A percentile compares a stretch with the other conserved stretches of the same genome.
phyloP scores from a whole-genome alignment of 2,888 invertebrate species.

The Drosophila dives region DNA sequence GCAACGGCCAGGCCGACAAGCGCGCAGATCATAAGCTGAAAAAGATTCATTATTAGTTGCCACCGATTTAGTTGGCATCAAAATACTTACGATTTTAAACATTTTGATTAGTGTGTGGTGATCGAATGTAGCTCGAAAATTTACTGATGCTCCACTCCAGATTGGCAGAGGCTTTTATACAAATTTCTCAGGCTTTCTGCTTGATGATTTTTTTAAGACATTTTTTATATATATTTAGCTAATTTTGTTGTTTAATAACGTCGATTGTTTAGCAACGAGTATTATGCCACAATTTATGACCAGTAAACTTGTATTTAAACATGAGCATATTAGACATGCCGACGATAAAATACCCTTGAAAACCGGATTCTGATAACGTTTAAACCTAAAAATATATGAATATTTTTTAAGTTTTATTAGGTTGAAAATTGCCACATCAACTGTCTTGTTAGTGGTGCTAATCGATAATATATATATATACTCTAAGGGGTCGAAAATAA shows the following conservation, averaged over 20 bases:
- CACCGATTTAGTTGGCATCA: background rate
- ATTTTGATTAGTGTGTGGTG: slow-evolving; percentile 1
- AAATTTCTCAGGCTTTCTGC: background rate
- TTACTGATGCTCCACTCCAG: slow-evolving; percentile 1
- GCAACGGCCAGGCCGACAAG: background rate
- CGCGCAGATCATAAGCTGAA: slow-evolving; percentile 3
- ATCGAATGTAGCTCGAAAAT: background rate
- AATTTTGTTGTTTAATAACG: background rate
- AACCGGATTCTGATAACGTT: background rate
- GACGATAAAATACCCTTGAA: background rate
- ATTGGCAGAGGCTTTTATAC: background rate
- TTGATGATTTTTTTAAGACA: background rate
- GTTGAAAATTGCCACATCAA: background rate
- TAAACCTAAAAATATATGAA: background rate
- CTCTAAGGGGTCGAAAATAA: background rate
- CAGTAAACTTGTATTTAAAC: background rate
- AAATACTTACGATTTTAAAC: slow-evolving; percentile 6
- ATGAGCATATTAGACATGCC: background rate
- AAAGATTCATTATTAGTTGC: background rate
- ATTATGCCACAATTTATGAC: background rate
- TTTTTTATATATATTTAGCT: background rate
- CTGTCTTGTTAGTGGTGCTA: background rate
- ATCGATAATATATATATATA: background rate
- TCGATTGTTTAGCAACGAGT: background rate
- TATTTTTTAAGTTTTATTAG: background rate